Conservation (phyloP, 2,888 invertebrate species). For the Pristionchus exspectatus region DNA sequence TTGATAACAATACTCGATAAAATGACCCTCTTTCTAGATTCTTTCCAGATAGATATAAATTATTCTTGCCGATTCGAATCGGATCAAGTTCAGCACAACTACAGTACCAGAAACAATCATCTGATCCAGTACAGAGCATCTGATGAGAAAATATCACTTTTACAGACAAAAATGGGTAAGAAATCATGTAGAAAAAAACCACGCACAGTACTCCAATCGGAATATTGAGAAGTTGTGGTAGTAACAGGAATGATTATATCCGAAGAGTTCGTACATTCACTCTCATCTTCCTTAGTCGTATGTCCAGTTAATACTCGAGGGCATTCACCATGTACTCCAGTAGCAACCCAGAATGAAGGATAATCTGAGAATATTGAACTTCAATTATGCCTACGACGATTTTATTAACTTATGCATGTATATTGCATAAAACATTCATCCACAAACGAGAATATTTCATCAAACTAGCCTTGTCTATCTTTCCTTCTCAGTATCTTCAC, state of each 20-base stretch:
- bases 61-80: background rate
- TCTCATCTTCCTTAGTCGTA: background rate
- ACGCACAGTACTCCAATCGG: background rate
- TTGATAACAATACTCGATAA: background rate
- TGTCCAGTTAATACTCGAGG: background rate
- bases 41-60: background rate
- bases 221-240: too few relatives aligned
- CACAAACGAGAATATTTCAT: background rate
- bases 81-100: background rate
- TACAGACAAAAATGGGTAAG: background rate
- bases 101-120: background rate
- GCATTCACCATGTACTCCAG: background rate
- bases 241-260: too few relatives aligned
- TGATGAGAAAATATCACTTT: background rate
- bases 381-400: too few relatives aligned
- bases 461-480: background rate
- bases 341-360: background rate
- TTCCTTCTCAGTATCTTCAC: conserved; percentile 4
- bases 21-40: background rate
- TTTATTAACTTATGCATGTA: too few relatives aligned
- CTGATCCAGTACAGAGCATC: background rate
- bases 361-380: background rate
- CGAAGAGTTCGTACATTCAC: too few relatives aligned
- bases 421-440: too few relatives aligned
- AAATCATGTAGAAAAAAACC: background rate